Evolutionary conservation across 2,113 vertebrate genomes (phyloP), one percentile per base, ranked within the genome.

Genomic region (Pogonocichla stellata): DNA sequence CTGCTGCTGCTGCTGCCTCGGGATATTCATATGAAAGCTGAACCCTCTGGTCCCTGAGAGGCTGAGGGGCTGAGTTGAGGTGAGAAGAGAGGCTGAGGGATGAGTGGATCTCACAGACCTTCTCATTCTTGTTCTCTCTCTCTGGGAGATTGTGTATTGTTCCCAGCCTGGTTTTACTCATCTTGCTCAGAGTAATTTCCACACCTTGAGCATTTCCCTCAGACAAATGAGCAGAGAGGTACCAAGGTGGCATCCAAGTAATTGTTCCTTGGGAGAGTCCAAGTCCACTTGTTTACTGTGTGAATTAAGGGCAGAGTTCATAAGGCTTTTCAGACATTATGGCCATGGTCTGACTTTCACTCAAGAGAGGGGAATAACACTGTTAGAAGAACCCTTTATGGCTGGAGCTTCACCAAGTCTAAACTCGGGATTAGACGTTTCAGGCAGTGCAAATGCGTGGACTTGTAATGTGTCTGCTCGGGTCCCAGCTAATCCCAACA

Each of bases 401-500:
- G 20, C 4, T 90, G 77, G 73, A 87, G 62, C 31, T 85, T 77
- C 38, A 8, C 74, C 38, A 29, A 80, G 38, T 16, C 0, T 90
- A 94, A 96, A 88, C 7, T 80, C 4, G 1, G 75, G 56, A 94
- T 96, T 95, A 92, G 53, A 50, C 36, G 9, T 67, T 56, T 80
- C n/a, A 88, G 69, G 87, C 86, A 81, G 78, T 34, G 61, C 40
- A 74, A 96, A 90, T 61, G 50, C 6, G 6, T 9, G 50, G 69
- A 40, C 60, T 91, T 54, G 60, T 31, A 67, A 50, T 36, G 56
- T 45, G 75, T 74, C 61, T 95, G 43, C 77, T 89, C 0, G 12
- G 47, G 62, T 61, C 90, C 84, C 75, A 88, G 57, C 82, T 95
- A 91, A 92, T 96, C 96, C 91, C 82, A 97, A 94, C 95, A 97